A percentile compares a stretch with the other conserved stretches of the same genome.
These are phyloP conservation scores for Tiaroga cobitis DNA, from an alignment of 2,797 vertebrate genomes.

Conservation along the genomic window DNA sequence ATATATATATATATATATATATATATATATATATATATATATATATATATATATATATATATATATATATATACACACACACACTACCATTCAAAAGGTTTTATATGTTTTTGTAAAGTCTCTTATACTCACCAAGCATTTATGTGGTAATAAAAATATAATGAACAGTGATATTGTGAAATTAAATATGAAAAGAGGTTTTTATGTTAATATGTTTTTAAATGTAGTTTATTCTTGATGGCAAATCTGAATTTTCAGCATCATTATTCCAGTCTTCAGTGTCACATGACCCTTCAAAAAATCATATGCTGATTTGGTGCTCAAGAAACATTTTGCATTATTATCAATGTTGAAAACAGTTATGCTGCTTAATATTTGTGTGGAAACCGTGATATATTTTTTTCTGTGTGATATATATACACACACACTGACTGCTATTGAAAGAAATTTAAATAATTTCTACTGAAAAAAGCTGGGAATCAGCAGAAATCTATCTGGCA, in stretches of 20 bases:
- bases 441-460: not conserved
- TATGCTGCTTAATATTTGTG: not conserved
- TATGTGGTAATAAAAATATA: not conserved
- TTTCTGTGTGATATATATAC: too few species aligned
- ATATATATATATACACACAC: too few species aligned
- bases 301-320: not conserved
- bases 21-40: too few species aligned
- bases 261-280: not conserved
- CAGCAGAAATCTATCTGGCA: not conserved
- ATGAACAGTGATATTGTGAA: not conserved
- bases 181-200: not conserved
- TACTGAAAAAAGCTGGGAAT: not conserved
- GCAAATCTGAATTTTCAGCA: not conserved
- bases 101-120: not conserved
- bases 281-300: not conserved
- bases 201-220: not conserved
- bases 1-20: too few species aligned
- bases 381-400: not conserved
- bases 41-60: too few species aligned
- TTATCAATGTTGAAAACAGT: not conserved
- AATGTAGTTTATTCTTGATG: not conserved
- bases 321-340: not conserved
- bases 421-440: not conserved
- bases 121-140: not conserved
- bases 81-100: not conserved